Evolutionary conservation across 2,113 vertebrate species (phyloP).

Genomic region (Sterrhoptilus dennistouni): DNA sequence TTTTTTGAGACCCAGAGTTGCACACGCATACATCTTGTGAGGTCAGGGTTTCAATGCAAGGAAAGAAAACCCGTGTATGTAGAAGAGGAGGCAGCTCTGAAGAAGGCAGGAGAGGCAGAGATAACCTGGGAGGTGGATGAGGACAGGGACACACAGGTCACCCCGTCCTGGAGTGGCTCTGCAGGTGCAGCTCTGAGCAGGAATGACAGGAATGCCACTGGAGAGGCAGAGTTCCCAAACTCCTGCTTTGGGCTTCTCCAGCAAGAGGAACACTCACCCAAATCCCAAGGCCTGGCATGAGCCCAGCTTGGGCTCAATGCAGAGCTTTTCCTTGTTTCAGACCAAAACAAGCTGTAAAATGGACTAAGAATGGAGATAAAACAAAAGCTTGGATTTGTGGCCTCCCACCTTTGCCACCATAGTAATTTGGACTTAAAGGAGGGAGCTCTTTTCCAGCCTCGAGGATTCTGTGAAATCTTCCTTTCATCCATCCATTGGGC

Average conservation of each 20-base stretch:
- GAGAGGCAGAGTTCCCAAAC: neutral
- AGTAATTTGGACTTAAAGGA: neutral
- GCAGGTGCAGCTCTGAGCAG: neutral
- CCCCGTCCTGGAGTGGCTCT: neutral
- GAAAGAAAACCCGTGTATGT: accelerated
- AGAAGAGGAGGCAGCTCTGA: neutral
- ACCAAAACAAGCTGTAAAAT: neutral
- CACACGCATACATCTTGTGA: neutral
- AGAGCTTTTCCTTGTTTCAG: neutral
- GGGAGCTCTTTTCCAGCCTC: neutral
- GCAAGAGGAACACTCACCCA: too few relatives aligned
- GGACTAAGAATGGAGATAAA: neutral
- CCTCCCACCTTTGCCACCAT: neutral
- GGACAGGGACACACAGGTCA: neutral
- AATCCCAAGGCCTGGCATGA: neutral
- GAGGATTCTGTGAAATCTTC: neutral
- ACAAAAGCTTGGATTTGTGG: neutral
- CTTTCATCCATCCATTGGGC: accelerated
- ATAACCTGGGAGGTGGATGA: neutral
- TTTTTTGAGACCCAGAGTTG: neutral
- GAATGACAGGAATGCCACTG: neutral
- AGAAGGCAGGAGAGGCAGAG: neutral
- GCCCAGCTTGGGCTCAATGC: neutral
- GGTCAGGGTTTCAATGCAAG: accelerated
- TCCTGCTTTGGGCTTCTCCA: neutral